Conservation (phyloP, 2,113 vertebrate species). For the Procavia capensis region DNA sequence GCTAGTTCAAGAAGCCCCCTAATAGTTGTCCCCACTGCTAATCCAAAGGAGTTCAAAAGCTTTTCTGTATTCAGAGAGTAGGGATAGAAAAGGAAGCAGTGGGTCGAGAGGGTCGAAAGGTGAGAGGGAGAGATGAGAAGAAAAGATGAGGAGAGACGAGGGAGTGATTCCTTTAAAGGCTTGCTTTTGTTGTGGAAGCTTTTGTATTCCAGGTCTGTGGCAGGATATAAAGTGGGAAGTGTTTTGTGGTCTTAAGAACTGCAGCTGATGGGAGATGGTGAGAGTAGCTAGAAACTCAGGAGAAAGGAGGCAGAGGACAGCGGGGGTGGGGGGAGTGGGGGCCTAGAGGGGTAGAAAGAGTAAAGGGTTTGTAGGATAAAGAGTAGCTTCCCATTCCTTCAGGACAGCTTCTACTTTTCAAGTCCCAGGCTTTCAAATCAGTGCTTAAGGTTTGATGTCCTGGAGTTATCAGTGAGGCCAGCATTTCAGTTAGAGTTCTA, state of each 20-base stretch:
- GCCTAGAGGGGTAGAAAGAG: neutral
- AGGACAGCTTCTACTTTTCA: neutral
- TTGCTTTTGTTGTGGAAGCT: neutral
- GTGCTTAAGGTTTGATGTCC: neutral
- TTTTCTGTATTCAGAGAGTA: neutral
- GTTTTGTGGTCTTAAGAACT: neutral
- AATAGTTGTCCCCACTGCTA: neutral
- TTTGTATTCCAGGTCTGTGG: neutral
- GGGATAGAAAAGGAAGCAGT: too few species aligned
- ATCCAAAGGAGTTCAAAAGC: neutral
- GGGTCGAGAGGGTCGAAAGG: accelerated
- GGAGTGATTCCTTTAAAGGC: neutral
- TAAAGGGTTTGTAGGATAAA: neutral
- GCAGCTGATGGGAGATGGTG: neutral
- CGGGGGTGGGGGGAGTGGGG: too few species aligned
- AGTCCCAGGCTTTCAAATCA: neutral
- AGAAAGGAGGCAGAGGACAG: neutral
- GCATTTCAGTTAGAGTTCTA: neutral
- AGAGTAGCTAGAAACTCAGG: neutral
- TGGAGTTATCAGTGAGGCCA: neutral
- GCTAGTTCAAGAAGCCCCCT: neutral
- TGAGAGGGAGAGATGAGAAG: neutral
- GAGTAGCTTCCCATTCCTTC: neutral
- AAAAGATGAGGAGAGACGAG: neutral
- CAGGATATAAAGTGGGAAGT: slow-evolving; percentile 49